Base-by-base conservation (phyloP, 2,113 vertebrate species). In the Actenoides hombroni region DNA sequence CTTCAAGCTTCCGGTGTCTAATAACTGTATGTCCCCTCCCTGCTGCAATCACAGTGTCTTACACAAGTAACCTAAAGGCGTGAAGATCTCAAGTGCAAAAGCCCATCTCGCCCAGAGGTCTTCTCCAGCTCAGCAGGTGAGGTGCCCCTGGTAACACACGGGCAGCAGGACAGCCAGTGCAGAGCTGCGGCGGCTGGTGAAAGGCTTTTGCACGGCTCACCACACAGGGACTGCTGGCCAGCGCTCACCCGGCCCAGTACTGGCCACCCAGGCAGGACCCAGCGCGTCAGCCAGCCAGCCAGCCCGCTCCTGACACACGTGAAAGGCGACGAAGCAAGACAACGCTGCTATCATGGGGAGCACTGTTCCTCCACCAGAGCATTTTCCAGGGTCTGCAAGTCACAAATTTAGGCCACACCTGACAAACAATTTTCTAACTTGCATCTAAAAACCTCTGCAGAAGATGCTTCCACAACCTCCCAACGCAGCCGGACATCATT, bases 401-500 rank as follows among this genome's bases (percentile, higher is more conserved):
- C 17, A n/a, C 53, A 31, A 16, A 25, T 21, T 29, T 3, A 31
- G 19, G 44, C 33, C 19, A 3, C 14, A 28, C 19, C 42, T 31
- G 28, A n/a, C 3, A 29, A 24, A 23, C 54, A 5, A 2, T n/a
- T 65, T 37, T 42, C 56, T 75, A 61, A 39, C 61, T 8, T 31
- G 42, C 12, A 46, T 8, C n/a, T 33, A 9, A 39, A 68, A 49
- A 4, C 29, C 33, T 37, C 46, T 39, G 26, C 51, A 63, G 35
- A 67, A 42, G 61, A 46, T 40, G 51, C 65, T 42, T 25, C 44
- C 25, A 12, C 3, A 3, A 8, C 24, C 16, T 35, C 44, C 8
- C 7, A 4, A 2, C 0, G 3, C 26, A 59, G 74, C 35, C 48
- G 13, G 69, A 31, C 0, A 0, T 9, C 11, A 7, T 0, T 31